Conservation (phyloP, 2,113 vertebrate genomes). For the Myotis brandtii region DNA sequence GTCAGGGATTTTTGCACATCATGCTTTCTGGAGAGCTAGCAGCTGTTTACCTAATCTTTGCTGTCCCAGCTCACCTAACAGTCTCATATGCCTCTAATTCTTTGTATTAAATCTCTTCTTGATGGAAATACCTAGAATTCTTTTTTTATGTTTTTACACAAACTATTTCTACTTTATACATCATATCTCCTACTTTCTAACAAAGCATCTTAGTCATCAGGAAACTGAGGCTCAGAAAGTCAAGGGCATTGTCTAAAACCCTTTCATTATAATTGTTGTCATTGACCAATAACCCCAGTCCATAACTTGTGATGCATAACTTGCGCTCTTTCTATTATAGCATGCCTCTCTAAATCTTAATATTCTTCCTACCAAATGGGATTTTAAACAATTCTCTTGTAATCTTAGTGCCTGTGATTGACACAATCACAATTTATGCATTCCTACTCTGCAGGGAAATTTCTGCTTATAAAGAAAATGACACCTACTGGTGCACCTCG, state of each 20-base stretch:
- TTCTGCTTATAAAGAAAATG: conserved; percentile 49
- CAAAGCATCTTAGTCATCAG: background rate
- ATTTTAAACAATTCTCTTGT: conserved; percentile 18
- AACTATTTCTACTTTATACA: background rate
- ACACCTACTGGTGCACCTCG: background rate
- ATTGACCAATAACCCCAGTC: background rate
- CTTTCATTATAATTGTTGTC: background rate
- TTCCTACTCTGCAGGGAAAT: background rate
- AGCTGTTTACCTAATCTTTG: background rate
- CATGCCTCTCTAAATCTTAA: background rate
- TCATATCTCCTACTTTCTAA: background rate
- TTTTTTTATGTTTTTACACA: background rate
- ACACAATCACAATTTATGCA: background rate
- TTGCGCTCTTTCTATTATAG: background rate
- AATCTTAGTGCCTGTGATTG: background rate
- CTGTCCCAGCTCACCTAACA: background rate
- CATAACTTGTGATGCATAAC: background rate
- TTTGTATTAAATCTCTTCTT: background rate
- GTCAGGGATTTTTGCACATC: background rate
- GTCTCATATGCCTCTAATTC: background rate
- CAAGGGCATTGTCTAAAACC: background rate
- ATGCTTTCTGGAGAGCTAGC: background rate
- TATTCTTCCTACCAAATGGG: background rate
- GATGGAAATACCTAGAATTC: background rate
- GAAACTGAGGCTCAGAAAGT: background rate